These are phyloP conservation scores for Isotomurus palustris DNA, from an alignment of 2,888 invertebrate genomes.

Conservation along the genomic window DNA sequence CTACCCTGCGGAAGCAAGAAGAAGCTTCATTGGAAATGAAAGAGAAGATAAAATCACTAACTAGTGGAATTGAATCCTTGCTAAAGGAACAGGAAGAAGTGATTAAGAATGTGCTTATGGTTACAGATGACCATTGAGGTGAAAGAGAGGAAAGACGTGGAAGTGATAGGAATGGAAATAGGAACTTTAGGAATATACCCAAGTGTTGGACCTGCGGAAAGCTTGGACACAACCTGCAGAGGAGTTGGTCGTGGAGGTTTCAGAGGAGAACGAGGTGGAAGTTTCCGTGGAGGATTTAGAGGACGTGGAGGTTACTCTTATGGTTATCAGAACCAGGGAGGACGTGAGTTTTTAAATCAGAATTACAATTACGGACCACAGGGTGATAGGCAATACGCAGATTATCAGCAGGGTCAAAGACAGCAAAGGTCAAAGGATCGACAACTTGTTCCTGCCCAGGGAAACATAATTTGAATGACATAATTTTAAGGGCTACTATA, in stretches of 20 bases:
- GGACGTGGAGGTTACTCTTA: not conserved
- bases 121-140: not conserved
- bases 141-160: not conserved
- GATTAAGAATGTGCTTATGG: not conserved
- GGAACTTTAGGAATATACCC: constrained; percentile 1
- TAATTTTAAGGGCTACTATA: not conserved
- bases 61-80: not conserved
- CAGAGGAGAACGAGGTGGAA: not conserved
- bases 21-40: not conserved
- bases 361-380: no score
- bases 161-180: not conserved
- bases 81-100: not conserved
- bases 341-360: no score
- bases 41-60: not conserved
- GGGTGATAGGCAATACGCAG: no score
- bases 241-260: not conserved
- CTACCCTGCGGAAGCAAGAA: not conserved
- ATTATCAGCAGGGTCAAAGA: no score
- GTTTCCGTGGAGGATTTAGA: not conserved
- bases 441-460: not conserved
- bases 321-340: not conserved
- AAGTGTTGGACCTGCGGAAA: not conserved
- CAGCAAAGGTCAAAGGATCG: no score
- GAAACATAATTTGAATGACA: no score
- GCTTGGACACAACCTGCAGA: constrained; percentile 1